Conservation (phyloP, 2,797 vertebrate genomes). For the Apodemus agrarius region DNA sequence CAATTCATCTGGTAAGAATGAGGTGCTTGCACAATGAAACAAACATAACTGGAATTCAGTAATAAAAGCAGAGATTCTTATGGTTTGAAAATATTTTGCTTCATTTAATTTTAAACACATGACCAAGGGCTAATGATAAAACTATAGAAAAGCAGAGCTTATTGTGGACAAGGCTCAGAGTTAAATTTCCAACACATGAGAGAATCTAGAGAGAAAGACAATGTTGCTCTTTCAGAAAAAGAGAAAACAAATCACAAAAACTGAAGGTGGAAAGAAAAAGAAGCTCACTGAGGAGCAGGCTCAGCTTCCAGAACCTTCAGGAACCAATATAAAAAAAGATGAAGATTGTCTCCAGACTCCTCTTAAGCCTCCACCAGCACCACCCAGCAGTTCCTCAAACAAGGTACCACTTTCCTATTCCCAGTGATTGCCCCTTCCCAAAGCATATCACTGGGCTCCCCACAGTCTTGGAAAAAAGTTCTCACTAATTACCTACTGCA, state of each 20-base stretch:
- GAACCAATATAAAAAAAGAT: rapidly evolving
- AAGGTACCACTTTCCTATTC: background rate
- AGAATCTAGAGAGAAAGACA: background rate
- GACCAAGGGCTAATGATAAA: background rate
- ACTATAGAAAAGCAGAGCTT: background rate
- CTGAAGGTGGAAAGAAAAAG: background rate
- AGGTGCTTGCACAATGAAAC: background rate
- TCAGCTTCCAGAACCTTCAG: background rate
- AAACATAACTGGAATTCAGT: background rate
- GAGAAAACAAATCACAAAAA: background rate
- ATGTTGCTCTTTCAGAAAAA: conserved; percentile 7
- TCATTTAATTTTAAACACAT: background rate
- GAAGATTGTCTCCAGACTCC: background rate
- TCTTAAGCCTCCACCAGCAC: background rate
- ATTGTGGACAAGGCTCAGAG: too few relatives aligned
- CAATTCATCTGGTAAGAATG: too few relatives aligned
- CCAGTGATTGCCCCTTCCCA: rapidly evolving
- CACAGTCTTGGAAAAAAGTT: background rate
- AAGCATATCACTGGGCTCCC: background rate
- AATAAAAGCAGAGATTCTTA: background rate
- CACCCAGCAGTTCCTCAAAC: background rate
- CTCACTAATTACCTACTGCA: background rate
- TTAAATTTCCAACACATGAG: background rate
- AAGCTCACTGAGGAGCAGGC: background rate
- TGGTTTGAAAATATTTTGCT: background rate